Evolutionary conservation across 2,888 invertebrate genomes (phyloP), one percentile per base, ranked within the genome.

Genomic region (Thumatha senex): DNA sequence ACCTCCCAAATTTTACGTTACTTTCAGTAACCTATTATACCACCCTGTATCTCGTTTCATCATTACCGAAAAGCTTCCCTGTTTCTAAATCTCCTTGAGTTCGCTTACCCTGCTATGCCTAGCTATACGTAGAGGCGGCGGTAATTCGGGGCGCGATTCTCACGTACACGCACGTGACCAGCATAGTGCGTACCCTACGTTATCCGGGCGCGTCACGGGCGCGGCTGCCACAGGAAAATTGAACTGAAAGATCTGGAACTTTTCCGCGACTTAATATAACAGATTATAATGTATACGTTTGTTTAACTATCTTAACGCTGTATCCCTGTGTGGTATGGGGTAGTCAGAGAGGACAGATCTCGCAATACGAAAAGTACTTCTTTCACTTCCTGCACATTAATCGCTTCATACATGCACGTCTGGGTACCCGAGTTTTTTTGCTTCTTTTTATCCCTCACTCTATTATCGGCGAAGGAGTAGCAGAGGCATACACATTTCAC

Each of bases 161-260:
- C 73, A 74, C 73, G 74, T 70, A 58, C 46, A 10, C 46, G 54
- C 13, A 57, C 73, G 73, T 74, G 73, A 72, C 70, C 48, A 35
- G 73, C 61, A 67, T 74, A 51, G 66, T 15, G 39, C 53, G 34
- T 18, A 52, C 54, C 61, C 58, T 68, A 56, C 54, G 69, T 60
- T 60, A 57, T 56, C 53, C 56, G 51, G n/a, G n/a, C 55, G 18
- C 59, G 62, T 62, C 56, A 68, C 33, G 46, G 50, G 50, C 50
- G 56, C 29, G 33, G 24, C 18, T 38, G 11, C n/a, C 24, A 8
- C 11, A 31, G 48, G 52, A 53, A 48, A 53, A 53, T 51, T 48
- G 40, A 61, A 65, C 66, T 59, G 56, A 63, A 56, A 53, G 47
- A 51, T 40, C 46, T 49, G 42, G 56, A 59, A 62, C 45, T 55